Conservation (phyloP, 2,113 vertebrate genomes). For the Machaerirhynchus nigripectus region DNA sequence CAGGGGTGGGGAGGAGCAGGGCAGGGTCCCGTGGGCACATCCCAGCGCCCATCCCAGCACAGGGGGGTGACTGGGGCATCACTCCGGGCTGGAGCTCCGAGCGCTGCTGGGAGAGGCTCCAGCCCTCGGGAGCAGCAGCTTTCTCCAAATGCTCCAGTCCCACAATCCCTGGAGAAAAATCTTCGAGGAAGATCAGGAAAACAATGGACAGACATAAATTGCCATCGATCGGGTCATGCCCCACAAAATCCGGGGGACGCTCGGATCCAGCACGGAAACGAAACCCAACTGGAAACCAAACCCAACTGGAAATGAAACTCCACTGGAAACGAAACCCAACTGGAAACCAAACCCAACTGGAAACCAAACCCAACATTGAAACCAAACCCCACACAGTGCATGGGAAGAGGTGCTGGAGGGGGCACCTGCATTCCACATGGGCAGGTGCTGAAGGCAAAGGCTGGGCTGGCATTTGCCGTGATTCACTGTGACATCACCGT, state of each 20-base stretch:
- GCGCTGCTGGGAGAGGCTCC: fast-evolving
- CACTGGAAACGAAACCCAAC: background rate
- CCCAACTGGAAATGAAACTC: background rate
- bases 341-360: background rate
- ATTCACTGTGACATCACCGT: fast-evolving
- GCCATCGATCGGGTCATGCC: fast-evolving
- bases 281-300: background rate
- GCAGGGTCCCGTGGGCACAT: background rate
- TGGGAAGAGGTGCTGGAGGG: too few relatives aligned
- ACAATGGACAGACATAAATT: background rate
- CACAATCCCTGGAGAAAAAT: background rate
- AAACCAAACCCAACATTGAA: background rate
- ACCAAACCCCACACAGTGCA: background rate
- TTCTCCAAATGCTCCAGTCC: background rate
- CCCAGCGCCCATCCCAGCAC: fast-evolving
- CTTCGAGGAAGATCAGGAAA: background rate
- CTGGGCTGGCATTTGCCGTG: background rate
- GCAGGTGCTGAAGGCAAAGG: background rate
- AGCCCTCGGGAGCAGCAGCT: background rate
- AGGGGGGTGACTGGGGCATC: fast-evolving
- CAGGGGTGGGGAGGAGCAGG: background rate
- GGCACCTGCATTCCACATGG: fast-evolving
- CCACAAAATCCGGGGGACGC: fast-evolving
- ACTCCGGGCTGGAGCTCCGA: fast-evolving
- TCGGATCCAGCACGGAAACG: fast-evolving